These are phyloP conservation scores for Diceros bicornis DNA, from an alignment of 2,797 vertebrate species.

Conservation along the genomic window DNA sequence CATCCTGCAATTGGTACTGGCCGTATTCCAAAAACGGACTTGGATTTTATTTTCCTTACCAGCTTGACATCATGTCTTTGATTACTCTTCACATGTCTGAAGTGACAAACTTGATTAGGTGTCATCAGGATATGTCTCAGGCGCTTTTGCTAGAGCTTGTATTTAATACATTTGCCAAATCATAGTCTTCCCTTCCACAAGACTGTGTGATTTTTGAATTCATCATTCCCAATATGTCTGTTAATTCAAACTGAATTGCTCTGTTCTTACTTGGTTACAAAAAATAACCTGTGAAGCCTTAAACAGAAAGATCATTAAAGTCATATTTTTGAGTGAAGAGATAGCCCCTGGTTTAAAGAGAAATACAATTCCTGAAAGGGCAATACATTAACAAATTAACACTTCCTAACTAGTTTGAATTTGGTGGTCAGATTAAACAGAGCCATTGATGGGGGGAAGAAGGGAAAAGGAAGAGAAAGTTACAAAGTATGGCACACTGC, in stretches of 20 bases:
- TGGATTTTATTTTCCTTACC: background rate
- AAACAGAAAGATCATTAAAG: background rate
- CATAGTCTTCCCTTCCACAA: background rate
- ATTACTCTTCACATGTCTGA: background rate
- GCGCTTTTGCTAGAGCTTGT: background rate
- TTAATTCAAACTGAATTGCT: background rate
- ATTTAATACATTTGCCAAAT: background rate
- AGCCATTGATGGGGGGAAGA: background rate
- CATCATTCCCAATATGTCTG: background rate
- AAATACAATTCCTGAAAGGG: background rate
- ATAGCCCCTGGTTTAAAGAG: background rate
- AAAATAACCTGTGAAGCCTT: background rate
- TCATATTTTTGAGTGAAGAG: background rate
- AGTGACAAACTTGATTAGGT: background rate
- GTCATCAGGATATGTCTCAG: background rate
- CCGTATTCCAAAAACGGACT: background rate
- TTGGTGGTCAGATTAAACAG: background rate
- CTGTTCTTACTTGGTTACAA: background rate
- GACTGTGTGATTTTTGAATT: background rate
- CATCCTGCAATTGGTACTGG: background rate
- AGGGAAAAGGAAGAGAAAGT: background rate
- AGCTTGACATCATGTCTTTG: background rate
- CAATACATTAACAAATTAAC: background rate
- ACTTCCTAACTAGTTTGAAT: background rate
- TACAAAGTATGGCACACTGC: background rate